Conservation (phyloP, 2,888 invertebrate genomes). For the Nemoura dubitans region DNA sequence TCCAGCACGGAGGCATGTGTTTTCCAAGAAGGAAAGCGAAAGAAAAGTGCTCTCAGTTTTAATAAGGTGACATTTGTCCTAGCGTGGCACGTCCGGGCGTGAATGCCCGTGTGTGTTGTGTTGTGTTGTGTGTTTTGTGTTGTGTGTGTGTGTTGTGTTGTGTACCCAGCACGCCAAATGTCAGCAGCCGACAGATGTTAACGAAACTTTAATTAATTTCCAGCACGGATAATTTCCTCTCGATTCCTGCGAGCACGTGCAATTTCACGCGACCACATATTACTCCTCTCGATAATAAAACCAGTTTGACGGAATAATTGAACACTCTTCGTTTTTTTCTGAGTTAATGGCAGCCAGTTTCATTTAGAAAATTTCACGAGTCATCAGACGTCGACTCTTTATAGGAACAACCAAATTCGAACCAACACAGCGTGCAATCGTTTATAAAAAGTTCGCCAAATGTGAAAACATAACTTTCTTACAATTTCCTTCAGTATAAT, state of each 20-base stretch:
- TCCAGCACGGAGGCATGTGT: neutral
- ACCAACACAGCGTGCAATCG: neutral
- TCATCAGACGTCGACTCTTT: neutral
- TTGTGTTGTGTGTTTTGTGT: neutral
- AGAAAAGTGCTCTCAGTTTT: neutral
- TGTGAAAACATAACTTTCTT: neutral
- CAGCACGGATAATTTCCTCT: neutral
- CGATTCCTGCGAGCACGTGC: neutral
- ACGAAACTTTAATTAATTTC: neutral
- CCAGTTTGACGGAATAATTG: neutral
- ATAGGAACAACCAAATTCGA: neutral
- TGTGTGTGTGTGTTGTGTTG: neutral
- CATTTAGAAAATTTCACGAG: neutral
- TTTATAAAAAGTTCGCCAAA: neutral
- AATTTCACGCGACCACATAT: neutral
- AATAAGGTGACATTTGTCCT: neutral
- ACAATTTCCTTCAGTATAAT: neutral
- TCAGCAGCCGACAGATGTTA: conserved; percentile 7
- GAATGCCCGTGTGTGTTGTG: neutral
- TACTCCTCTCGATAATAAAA: neutral
- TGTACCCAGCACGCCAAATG: neutral
- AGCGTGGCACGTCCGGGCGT: neutral
- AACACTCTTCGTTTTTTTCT: neutral
- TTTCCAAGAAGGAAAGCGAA: neutral
- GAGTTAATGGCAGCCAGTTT: neutral